These are phyloP conservation scores for Agrochola lychnidis DNA, from an alignment of 2,888 invertebrate genomes.

Conservation along the genomic window DNA sequence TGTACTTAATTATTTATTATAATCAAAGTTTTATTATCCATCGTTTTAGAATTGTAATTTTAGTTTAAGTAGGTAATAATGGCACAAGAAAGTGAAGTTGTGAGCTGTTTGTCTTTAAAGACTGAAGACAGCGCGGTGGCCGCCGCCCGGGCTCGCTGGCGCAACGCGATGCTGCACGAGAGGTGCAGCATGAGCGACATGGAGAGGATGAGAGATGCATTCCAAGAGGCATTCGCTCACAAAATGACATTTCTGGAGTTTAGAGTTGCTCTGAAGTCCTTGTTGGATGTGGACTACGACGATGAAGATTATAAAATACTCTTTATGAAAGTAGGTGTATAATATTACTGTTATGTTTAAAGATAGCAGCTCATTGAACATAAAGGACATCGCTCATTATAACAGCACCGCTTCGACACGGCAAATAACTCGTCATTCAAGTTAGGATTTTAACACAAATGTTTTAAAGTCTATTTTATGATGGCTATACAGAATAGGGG, in stretches of 20 bases:
- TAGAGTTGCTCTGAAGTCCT: slow-evolving; percentile 79
- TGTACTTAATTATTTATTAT: slow-evolving; percentile 1
- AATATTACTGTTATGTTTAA: not conserved
- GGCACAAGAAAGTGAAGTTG: slow-evolving; percentile 80
- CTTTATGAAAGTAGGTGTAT: slow-evolving; percentile 90
- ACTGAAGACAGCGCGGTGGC: slow-evolving; percentile 76
- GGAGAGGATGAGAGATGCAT: slow-evolving; percentile 85
- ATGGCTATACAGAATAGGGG: too few relatives aligned
- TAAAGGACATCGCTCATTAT: too few relatives aligned
- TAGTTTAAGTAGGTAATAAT: slow-evolving; percentile 62
- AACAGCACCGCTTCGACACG: too few relatives aligned
- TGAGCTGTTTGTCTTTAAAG: slow-evolving; percentile 72
- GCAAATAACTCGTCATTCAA: too few relatives aligned
- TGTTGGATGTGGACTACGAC: slow-evolving; percentile 88
- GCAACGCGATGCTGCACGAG: slow-evolving; percentile 83
- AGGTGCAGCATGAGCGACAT: slow-evolving; percentile 85
- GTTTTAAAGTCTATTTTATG: too few relatives aligned
- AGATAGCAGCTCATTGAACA: not conserved
- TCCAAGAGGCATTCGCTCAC: slow-evolving; percentile 83
- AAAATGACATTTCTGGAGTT: slow-evolving; percentile 84
- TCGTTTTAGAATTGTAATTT: slow-evolving; percentile 29
- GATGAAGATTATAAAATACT: slow-evolving; percentile 91
- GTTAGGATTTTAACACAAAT: too few relatives aligned
- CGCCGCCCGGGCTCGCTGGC: slow-evolving; percentile 69
- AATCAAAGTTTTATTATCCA: not conserved